Evolutionary conservation across 2,888 invertebrate genomes (phyloP).

Genomic region (Epistrophe grossulariae): DNA sequence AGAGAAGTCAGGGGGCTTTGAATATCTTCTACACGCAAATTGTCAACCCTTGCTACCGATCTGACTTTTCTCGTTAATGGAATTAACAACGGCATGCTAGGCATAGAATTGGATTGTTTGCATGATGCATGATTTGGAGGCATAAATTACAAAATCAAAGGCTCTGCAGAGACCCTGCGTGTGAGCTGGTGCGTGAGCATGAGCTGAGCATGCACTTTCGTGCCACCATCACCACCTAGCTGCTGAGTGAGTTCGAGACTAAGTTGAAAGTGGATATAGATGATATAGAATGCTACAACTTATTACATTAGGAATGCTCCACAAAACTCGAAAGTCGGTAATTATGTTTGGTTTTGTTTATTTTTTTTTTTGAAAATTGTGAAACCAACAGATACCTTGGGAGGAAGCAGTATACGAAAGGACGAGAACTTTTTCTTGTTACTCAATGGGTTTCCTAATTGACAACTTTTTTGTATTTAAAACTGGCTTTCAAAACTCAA

Average conservation of each 20-base stretch:
- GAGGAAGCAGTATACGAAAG: neutral
- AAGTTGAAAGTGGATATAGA: conserved; percentile 16
- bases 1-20: neutral
- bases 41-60: conserved; percentile 52
- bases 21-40: conserved; percentile 61
- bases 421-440: no score
- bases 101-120: conserved; percentile 42
- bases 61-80: conserved; percentile 55
- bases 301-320: conserved; percentile 28
- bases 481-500: no score
- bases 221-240: conserved; percentile 4
- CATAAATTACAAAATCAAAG: conserved; percentile 71
- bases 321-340: conserved; percentile 54
- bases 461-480: no score
- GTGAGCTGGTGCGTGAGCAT: conserved; percentile 61
- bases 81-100: conserved; percentile 64
- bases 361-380: neutral
- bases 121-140: conserved; percentile 68
- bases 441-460: no score
- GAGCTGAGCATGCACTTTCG: conserved; percentile 58
- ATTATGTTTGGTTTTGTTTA: neutral
- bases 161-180: conserved; percentile 48
- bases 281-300: conserved; percentile 1
- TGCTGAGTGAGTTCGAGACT: conserved; percentile 26
- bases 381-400: neutral